Evolutionary conservation across 2,113 vertebrate species (phyloP).

Genomic region (Onychostruthus taczanowskii): DNA sequence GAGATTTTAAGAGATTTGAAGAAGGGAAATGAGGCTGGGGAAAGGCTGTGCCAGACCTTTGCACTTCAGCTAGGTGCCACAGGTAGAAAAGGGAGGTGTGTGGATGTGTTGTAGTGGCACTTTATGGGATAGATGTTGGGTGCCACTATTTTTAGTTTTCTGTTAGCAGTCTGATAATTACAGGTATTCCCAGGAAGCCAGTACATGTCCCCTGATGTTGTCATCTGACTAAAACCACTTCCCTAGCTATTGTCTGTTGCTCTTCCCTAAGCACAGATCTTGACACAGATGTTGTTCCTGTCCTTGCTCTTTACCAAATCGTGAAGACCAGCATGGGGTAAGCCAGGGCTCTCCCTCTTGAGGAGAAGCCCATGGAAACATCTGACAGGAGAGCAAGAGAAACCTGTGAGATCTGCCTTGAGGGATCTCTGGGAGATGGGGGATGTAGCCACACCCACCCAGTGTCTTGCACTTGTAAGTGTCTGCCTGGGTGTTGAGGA

Average conservation of each 20-base stretch:
- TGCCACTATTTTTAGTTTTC: not conserved
- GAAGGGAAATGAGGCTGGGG: not conserved
- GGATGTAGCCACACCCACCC: not conserved
- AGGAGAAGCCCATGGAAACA: not conserved
- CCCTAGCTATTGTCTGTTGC: not conserved
- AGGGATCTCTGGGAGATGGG: not conserved
- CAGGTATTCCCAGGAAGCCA: not conserved
- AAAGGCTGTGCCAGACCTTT: not conserved
- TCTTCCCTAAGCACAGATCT: not conserved
- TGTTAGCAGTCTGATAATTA: not conserved
- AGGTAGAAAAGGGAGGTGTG: not conserved
- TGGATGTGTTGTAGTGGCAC: not conserved
- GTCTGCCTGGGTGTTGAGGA: not conserved
- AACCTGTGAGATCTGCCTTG: not conserved
- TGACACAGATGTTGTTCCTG: not conserved
- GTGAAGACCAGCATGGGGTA: accelerated
- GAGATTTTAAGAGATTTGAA: not conserved
- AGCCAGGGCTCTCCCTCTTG: not conserved
- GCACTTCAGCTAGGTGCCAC: not conserved
- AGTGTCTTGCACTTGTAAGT: accelerated
- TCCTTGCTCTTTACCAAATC: not conserved
- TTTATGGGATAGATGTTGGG: not conserved
- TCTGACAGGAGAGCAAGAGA: not conserved
- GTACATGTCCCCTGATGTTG: not conserved
- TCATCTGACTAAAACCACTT: not conserved